phyloP scores from a whole-genome alignment of 2,113 vertebrate genomes.

The Bungarus multicinctus region DNA sequence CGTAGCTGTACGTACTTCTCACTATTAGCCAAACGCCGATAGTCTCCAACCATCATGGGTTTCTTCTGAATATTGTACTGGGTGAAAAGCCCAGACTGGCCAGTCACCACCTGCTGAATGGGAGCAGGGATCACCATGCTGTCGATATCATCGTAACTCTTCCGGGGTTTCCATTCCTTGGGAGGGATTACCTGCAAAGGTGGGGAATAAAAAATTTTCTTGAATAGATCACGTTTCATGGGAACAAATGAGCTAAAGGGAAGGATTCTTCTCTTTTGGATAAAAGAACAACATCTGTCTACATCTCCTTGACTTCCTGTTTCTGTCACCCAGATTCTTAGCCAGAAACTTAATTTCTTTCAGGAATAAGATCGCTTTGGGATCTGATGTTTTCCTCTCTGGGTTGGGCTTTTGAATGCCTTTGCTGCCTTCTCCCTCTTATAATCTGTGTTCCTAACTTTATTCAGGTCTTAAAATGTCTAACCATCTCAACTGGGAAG shows the following conservation, averaged over 20 bases:
- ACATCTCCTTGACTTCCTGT: not conserved
- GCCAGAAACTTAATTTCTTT: not conserved
- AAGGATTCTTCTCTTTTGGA: not conserved
- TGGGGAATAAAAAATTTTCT: not conserved
- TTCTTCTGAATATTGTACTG: constrained; percentile 87
- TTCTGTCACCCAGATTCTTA: not conserved
- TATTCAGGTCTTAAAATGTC: not conserved
- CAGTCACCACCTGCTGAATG: constrained; percentile 82
- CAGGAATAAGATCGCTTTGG: not conserved
- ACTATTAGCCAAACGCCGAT: constrained; percentile 77
- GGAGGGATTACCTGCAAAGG: constrained; percentile 76
- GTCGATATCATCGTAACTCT: constrained; percentile 76
- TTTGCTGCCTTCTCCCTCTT: not conserved
- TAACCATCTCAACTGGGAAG: not conserved
- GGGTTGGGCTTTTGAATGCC: not conserved
- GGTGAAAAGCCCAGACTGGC: constrained; percentile 79
- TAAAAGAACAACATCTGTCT: not conserved
- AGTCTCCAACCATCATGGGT: constrained; percentile 79
- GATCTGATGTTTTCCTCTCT: not conserved
- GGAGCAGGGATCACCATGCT: constrained; percentile 80
- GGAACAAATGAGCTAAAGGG: not conserved
- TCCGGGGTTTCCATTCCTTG: constrained; percentile 77
- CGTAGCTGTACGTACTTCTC: constrained; percentile 73
- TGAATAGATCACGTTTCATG: not conserved
- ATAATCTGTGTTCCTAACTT: not conserved